Base-by-base conservation (phyloP, 2,113 vertebrate genomes). In the Thymallus thymallus region DNA sequence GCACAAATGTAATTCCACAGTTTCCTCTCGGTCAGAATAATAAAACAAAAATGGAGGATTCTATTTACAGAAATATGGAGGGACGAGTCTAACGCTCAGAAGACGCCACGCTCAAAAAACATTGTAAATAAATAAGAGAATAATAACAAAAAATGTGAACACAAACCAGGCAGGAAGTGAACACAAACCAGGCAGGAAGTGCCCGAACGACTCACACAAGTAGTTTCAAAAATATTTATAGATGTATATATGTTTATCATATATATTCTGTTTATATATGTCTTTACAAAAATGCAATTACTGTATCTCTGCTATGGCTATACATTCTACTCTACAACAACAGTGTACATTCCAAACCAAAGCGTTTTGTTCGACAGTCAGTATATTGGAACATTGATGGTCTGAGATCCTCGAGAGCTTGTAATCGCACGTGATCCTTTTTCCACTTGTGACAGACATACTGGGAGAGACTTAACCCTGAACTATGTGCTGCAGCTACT, bases 311-410 rank as follows among this genome's bases (percentile, higher is more conserved):
- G 32, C 82, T 90, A 90, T 77, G 86, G 89, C 85, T 89, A 88
- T 93, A 92, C 91, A 92, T 92, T 92, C 90, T 91, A 91, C 86
- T 89, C 88, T 88, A 91, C 88, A 88, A 85, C 87, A 84, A 91
- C 87, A 86, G 83, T 78, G 86, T 89, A 93, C 90, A 92, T 91
- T 91, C 90, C 81, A 86, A 87, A 88, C 78, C 81, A 77, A 83
- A 87, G 82, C 73, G 80, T 82, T 79, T 75, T 70, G 75, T 83
- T 85, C 74, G 72, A 80, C 82, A 64, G 75, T 77, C 73, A 75
- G 74, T 76, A 79, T 72, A 73, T 85, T 69, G n/a, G 72, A 65
- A 48, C 62, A 62, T 35, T 30, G 72, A 84, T 77, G 81, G 78
- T 80, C 41, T 45, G 77, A 73, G 70, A 77, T 70, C 76, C 51